These are phyloP conservation scores for Phortica variegata DNA, from an alignment of 1,140 invertebrate species.

Conservation along the genomic window DNA sequence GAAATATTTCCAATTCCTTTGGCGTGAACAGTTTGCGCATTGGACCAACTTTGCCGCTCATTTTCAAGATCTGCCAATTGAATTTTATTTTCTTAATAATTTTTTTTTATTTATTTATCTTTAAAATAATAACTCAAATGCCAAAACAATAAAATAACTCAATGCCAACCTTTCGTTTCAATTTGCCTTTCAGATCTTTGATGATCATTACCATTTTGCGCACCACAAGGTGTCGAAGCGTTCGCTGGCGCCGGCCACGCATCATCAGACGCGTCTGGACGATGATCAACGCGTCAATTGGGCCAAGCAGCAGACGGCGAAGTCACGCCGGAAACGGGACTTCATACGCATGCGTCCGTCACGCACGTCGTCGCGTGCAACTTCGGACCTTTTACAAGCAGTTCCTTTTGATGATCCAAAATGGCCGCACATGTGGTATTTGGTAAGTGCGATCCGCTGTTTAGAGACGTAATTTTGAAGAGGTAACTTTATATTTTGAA, in stretches of 20 bases:
- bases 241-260: constrained; percentile 67
- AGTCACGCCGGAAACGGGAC: constrained; percentile 72
- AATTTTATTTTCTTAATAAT: no score
- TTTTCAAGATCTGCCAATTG: no score
- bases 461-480: neutral
- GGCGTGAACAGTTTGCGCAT: constrained; percentile 30
- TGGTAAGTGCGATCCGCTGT: constrained; percentile 65
- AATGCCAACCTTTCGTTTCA: neutral
- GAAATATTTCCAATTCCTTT: no score
- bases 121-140: neutral
- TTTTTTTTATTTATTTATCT: no score
- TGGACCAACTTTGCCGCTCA: no score
- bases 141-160: neutral
- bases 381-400: constrained; percentile 33
- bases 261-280: constrained; percentile 68
- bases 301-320: constrained; percentile 70
- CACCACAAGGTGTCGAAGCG: constrained; percentile 73
- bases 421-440: constrained; percentile 90
- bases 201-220: constrained; percentile 79
- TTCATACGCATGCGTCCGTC: constrained; percentile 58
- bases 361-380: constrained; percentile 38
- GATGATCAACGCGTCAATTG: constrained; percentile 71
- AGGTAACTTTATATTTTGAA: constrained; percentile 5
- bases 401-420: constrained; percentile 74
- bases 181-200: constrained; percentile 70